Conservation (phyloP, 2,888 invertebrate species). For the Macaria notata region DNA sequence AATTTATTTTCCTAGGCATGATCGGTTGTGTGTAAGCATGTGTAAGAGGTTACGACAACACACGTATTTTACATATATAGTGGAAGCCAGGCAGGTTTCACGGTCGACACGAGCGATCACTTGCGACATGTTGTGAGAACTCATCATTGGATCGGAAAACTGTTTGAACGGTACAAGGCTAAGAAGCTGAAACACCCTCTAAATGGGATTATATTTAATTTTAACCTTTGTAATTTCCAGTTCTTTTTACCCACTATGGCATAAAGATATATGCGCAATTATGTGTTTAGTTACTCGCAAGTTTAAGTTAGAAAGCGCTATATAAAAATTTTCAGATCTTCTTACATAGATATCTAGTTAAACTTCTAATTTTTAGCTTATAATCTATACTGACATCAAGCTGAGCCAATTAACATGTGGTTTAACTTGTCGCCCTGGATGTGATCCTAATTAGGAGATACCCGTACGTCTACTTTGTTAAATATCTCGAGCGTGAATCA, state of each 20-base stretch:
- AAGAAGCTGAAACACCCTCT: background rate
- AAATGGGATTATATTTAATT: too few species aligned
- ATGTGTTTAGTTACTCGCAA: too few species aligned
- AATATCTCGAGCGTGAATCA: slow-evolving; percentile 11
- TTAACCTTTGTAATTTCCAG: too few species aligned
- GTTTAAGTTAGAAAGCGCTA: too few species aligned
- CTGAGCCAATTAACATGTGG: slow-evolving; percentile 7
- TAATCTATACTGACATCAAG: background rate
- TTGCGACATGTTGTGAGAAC: slow-evolving; percentile 22
- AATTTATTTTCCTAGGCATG: slow-evolving; percentile 5
- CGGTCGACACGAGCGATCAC: slow-evolving; percentile 25
- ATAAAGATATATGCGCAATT: too few species aligned
- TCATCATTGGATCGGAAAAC: slow-evolving; percentile 19
- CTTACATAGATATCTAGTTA: too few species aligned
- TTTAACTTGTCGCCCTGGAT: slow-evolving; percentile 22
- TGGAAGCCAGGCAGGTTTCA: slow-evolving; percentile 12
- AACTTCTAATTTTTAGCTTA: too few species aligned
- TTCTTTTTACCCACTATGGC: too few species aligned
- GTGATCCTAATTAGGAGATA: slow-evolving; percentile 11
- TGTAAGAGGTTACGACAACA: slow-evolving; percentile 28
- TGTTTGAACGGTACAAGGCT: background rate
- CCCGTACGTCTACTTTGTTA: slow-evolving; percentile 6
- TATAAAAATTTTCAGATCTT: too few species aligned
- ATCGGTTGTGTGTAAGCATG: slow-evolving; percentile 7
- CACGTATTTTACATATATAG: slow-evolving; percentile 30